Conservation (phyloP, 2,797 vertebrate species). For the Tachyglossus aculeatus region DNA sequence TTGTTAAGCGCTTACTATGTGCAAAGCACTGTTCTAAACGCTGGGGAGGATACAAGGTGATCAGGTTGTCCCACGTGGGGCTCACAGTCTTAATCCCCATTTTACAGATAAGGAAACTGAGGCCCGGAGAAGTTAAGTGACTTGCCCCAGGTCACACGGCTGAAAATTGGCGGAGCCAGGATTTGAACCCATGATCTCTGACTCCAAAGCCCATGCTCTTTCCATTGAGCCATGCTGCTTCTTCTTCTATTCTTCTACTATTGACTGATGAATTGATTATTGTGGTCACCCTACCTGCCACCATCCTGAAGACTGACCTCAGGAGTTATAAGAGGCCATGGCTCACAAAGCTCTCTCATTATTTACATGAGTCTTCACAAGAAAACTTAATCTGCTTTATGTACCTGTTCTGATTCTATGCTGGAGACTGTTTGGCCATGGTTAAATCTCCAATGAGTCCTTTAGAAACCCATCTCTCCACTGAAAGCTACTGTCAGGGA, state of each 20-base stretch:
- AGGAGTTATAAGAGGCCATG: constrained; percentile 35
- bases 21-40: too few species aligned
- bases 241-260: neutral
- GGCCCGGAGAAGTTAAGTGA: too few species aligned
- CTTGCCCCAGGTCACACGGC: too few species aligned
- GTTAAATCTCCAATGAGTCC: constrained; percentile 40
- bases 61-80: too few species aligned
- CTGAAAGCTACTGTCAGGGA: constrained; percentile 31
- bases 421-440: constrained; percentile 52
- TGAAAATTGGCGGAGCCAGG: too few species aligned
- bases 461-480: constrained; percentile 31
- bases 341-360: constrained; percentile 18
- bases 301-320: constrained; percentile 17
- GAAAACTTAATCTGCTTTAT: constrained; percentile 17
- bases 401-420: constrained; percentile 32
- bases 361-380: constrained; percentile 7
- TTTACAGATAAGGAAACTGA: too few species aligned
- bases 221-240: neutral
- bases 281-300: constrained; percentile 17
- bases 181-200: too few species aligned
- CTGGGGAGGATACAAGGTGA: too few species aligned
- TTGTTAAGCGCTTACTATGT: too few species aligned
- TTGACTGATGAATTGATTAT: constrained; percentile 3
- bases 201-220: neutral
- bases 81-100: too few species aligned